phyloP scores from a whole-genome alignment of 1,140 invertebrate genomes.

The Drosophila lacteicornis region DNA sequence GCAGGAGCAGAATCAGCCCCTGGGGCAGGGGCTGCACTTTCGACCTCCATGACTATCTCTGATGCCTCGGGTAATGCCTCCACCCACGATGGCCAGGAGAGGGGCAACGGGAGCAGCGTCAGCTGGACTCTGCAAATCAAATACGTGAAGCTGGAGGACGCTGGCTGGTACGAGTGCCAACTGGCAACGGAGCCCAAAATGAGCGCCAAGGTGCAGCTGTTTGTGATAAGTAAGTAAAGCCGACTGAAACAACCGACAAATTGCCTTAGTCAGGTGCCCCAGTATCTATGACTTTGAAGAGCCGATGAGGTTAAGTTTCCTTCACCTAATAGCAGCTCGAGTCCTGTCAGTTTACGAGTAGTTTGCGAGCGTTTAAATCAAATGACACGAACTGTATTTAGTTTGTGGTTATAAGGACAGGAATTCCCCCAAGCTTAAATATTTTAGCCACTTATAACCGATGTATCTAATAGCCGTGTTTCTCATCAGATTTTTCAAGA shows the following conservation, averaged over 20 bases:
- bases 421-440: not conserved
- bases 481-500: too few species aligned
- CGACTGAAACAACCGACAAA: slow-evolving; percentile 19
- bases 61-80: slow-evolving; percentile 12
- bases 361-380: slow-evolving; percentile 3
- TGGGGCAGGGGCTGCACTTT: not conserved
- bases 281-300: slow-evolving; percentile 5
- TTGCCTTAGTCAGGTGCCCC: slow-evolving; percentile 7
- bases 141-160: slow-evolving; percentile 87
- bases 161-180: slow-evolving; percentile 90
- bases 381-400: not conserved
- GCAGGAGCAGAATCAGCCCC: not conserved
- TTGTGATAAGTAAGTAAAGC: slow-evolving; percentile 88
- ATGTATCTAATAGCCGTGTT: not conserved
- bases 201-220: slow-evolving; percentile 88
- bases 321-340: not conserved
- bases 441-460: not conserved
- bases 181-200: slow-evolving; percentile 90
- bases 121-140: slow-evolving; percentile 95
- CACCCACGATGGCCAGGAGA: slow-evolving; percentile 77
- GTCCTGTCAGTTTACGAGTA: not conserved
- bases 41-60: not conserved
- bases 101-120: slow-evolving; percentile 87
- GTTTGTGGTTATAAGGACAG: not conserved
- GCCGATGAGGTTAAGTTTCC: not conserved